Conservation (phyloP, 2,113 vertebrate genomes). For the Rhea pennata region DNA sequence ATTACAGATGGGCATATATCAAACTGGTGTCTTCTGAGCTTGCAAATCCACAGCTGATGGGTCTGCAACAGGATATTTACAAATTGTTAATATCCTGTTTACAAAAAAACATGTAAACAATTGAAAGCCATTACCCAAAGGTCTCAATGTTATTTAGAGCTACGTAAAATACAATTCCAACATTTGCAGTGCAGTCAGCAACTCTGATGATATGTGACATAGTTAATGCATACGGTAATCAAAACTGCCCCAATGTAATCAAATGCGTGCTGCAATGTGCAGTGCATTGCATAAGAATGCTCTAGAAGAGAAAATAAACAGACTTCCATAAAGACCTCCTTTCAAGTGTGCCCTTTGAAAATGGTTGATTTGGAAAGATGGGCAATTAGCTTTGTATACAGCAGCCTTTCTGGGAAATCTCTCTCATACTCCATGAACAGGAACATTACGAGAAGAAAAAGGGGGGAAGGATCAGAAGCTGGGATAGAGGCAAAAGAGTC, state of each 20-base stretch:
- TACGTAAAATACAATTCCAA: background rate
- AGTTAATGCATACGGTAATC: background rate
- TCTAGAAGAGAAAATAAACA: background rate
- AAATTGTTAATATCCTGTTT: conserved; percentile 55
- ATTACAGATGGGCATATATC: background rate
- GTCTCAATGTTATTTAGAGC: background rate
- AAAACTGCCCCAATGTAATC: background rate
- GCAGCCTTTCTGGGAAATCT: conserved; percentile 29
- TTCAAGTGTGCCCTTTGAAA: background rate
- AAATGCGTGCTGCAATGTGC: fast-evolving
- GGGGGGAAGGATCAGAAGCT: background rate
- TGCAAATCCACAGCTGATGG: background rate
- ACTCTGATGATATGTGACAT: background rate
- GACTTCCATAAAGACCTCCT: background rate
- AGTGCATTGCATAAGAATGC: background rate
- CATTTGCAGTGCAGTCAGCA: background rate
- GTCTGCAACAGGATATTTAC: conserved; percentile 37
- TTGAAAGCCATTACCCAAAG: background rate
- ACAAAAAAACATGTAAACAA: conserved; percentile 1
- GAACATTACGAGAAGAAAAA: background rate
- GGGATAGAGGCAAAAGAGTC: background rate
- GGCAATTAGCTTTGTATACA: background rate
- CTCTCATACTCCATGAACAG: background rate
- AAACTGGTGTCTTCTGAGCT: background rate
- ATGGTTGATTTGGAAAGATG: background rate